These are phyloP conservation scores for Cacatua alba DNA, from an alignment of 2,113 vertebrate genomes.

Conservation along the genomic window DNA sequence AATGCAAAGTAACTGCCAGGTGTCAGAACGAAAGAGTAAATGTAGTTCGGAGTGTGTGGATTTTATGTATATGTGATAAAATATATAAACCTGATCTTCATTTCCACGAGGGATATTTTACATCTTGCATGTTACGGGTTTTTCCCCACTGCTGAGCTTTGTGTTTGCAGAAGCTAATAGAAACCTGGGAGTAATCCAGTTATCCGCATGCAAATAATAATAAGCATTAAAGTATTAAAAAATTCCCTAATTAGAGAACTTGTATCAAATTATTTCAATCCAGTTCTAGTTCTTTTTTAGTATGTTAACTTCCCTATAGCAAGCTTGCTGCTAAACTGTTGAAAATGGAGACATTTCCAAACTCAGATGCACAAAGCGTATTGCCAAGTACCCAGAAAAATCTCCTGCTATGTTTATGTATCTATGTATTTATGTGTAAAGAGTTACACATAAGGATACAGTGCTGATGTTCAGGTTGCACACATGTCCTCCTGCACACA, in stretches of 20 bases:
- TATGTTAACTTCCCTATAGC: neutral
- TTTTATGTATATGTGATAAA: neutral
- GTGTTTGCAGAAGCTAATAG: neutral
- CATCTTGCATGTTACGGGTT: neutral
- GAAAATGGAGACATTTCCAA: neutral
- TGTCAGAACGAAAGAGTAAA: neutral
- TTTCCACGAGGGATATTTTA: neutral
- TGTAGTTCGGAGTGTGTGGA: neutral
- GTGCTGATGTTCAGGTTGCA: neutral
- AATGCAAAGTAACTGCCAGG: neutral
- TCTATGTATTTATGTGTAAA: neutral
- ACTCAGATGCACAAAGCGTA: constrained; percentile 46
- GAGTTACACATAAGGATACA: neutral
- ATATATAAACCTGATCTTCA: neutral
- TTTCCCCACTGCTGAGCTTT: neutral
- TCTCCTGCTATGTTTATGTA: neutral
- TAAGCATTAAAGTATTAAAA: neutral
- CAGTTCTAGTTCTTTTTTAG: neutral
- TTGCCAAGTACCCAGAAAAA: neutral
- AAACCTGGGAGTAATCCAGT: neutral
- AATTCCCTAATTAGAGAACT: neutral
- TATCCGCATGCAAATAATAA: neutral
- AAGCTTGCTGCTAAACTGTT: neutral
- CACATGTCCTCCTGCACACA: neutral
- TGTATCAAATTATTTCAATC: constrained; percentile 1